These are phyloP conservation scores for Siniperca chuatsi DNA, from an alignment of 2,113 vertebrate species.

Conservation along the genomic window DNA sequence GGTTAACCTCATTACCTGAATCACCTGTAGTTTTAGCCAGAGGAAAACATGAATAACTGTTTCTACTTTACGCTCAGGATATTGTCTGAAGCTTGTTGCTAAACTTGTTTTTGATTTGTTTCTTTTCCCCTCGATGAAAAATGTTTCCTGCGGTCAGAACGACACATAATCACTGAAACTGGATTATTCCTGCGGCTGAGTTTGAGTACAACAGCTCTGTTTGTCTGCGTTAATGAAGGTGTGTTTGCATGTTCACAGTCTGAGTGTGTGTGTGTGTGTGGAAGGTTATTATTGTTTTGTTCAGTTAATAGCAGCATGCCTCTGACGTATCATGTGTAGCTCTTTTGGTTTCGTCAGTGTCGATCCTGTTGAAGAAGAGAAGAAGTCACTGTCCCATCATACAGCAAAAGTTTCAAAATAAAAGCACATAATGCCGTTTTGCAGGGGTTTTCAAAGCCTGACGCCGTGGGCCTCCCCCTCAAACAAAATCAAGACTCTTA, in stretches of 20 bases:
- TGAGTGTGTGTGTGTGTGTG: too few species aligned
- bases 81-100: background rate
- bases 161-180: slow-evolving; percentile 1
- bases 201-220: background rate
- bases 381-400: too few species aligned
- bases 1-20: slow-evolving; percentile 3
- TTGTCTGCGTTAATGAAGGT: background rate
- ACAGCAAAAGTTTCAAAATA: too few species aligned
- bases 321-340: background rate
- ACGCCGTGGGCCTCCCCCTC: too few species aligned
- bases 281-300: too few species aligned
- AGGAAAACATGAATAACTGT: background rate
- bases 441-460: too few species aligned
- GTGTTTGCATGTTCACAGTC: background rate
- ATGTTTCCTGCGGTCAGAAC: background rate
- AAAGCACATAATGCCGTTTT: too few species aligned
- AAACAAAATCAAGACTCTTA: too few species aligned
- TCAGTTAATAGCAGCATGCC: background rate
- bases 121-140: background rate
- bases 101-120: background rate
- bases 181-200: background rate
- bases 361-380: too few species aligned
- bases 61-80: background rate
- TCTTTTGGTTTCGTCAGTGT: background rate
- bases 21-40: background rate